Evolutionary conservation across 1,140 invertebrate genomes (phyloP), one percentile per base, ranked within the genome.

Genomic region (Heliothis virescens): DNA sequence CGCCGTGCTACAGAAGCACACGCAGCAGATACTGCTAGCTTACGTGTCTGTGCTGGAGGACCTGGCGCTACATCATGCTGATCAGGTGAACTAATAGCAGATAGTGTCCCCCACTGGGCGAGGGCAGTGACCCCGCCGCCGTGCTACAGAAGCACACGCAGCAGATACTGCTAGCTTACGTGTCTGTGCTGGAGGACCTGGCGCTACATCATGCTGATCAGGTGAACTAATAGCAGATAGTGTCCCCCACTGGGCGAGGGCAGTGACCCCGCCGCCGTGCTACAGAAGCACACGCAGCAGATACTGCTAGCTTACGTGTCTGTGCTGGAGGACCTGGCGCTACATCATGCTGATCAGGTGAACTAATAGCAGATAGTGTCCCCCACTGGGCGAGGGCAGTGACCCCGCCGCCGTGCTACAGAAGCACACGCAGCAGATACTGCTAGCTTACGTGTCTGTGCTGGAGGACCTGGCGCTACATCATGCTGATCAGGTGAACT

Each of bases 391-490:
- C 41, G 96, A 87, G 15, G 88, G 95, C 83, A 89, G 95, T 0
- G 95, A 95, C 21, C 96, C 97, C 1, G 95, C 97, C 78, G 95
- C 95, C 48, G 95, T 97, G 80, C 95, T 98, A 60, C 96, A 96
- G 60, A 59, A 41, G 16, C 53, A 55, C n/a, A 73, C 29, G 26
- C 71, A 73, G 12, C 67, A 71, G 9, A 71, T 52, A 52, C 21
- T 52, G 48, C 48, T 52, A 13, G 47, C 48, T 7, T 52, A 71
- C 12, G 47, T 71, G 1, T 13, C 47, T 10, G 67, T 52, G 12
- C 48, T 52, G 12, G 18, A 71, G 21, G 67, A 71, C 18, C 48
- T 52, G 21, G 67, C 63, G 10, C 41, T 67, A 11, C 47, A 62
- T 34, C 85, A 88, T 53, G 87, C 87, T 34, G 87, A 90, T 16